Conservation (phyloP, 2,113 vertebrate species). For the Trinectes maculatus region DNA sequence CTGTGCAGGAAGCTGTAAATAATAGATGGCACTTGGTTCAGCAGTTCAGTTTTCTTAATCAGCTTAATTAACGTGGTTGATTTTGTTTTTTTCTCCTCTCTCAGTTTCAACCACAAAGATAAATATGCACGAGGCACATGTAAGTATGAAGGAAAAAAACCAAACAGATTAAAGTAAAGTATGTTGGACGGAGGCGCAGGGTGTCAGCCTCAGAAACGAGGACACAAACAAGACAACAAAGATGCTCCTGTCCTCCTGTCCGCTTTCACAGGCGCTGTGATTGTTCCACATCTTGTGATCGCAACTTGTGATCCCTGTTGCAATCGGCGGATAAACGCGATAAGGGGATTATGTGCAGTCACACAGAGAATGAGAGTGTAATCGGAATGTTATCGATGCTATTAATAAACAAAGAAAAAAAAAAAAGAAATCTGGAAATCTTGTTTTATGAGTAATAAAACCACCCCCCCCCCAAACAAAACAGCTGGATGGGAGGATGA, state of each 20-base stretch:
- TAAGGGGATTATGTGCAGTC: slow-evolving; percentile 40
- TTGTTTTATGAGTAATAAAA: background rate
- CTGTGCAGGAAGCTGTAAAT: slow-evolving; percentile 57
- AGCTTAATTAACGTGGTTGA: background rate
- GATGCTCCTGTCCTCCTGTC: slow-evolving; percentile 45
- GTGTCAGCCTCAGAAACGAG: background rate
- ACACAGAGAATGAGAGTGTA: background rate
- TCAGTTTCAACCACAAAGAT: too few species aligned
- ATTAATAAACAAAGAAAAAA: background rate
- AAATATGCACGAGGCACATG: too few species aligned
- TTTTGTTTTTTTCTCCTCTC: background rate
- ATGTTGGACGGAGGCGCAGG: slow-evolving; percentile 5
- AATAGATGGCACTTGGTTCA: slow-evolving; percentile 60
- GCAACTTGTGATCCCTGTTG: slow-evolving; percentile 71
- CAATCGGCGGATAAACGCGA: slow-evolving; percentile 40
- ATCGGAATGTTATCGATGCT: too few species aligned
- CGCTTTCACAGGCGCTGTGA: slow-evolving; percentile 42
- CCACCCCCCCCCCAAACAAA: background rate
- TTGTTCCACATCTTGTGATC: slow-evolving; percentile 73
- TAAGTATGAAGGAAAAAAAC: too few species aligned
- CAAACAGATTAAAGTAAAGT: background rate
- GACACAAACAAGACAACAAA: slow-evolving; percentile 64
- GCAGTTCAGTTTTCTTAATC: slow-evolving; percentile 34
- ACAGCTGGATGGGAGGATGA: background rate
- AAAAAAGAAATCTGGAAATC: too few species aligned